Evolutionary conservation across 2,113 vertebrate genomes (phyloP).

Genomic region (Amblyopsis rosae): DNA sequence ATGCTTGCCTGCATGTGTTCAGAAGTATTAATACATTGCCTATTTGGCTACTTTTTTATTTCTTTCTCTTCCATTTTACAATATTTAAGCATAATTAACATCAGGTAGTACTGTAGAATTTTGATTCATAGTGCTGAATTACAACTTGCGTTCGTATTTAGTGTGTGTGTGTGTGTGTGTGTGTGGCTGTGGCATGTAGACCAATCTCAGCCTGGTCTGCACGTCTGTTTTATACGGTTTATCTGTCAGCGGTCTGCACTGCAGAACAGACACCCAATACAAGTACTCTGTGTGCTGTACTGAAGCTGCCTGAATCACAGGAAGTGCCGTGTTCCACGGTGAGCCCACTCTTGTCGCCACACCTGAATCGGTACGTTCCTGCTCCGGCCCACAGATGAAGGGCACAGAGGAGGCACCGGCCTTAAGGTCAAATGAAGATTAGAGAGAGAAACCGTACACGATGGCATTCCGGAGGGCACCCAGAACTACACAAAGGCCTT

Average conservation of each 20-base stretch:
- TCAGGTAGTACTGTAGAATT: not conserved
- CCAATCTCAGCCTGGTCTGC: not conserved
- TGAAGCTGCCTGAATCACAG: constrained; percentile 28
- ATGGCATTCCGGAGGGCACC: constrained; percentile 67
- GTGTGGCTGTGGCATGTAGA: not conserved
- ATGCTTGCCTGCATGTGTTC: not conserved
- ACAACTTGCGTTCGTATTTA: not conserved
- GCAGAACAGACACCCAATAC: constrained; percentile 10
- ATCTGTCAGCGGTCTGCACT: not conserved
- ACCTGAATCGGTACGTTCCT: constrained; percentile 37
- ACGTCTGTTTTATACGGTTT: not conserved
- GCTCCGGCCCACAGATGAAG: constrained; percentile 42
- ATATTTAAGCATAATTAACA: constrained; percentile 9
- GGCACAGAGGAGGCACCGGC: constrained; percentile 62
- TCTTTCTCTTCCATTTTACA: constrained; percentile 38
- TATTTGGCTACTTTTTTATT: constrained; percentile 20
- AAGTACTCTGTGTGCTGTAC: not conserved
- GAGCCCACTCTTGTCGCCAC: constrained; percentile 13
- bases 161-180: not conserved
- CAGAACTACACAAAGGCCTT: constrained; percentile 71
- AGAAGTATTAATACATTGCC: constrained; percentile 10
- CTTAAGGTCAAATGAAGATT: constrained; percentile 78
- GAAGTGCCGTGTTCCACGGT: constrained; percentile 17
- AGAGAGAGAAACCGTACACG: constrained; percentile 71
- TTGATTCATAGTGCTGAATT: not conserved